Evolutionary conservation across 2,888 invertebrate species (phyloP).

Genomic region (Creontiades dilutus): DNA sequence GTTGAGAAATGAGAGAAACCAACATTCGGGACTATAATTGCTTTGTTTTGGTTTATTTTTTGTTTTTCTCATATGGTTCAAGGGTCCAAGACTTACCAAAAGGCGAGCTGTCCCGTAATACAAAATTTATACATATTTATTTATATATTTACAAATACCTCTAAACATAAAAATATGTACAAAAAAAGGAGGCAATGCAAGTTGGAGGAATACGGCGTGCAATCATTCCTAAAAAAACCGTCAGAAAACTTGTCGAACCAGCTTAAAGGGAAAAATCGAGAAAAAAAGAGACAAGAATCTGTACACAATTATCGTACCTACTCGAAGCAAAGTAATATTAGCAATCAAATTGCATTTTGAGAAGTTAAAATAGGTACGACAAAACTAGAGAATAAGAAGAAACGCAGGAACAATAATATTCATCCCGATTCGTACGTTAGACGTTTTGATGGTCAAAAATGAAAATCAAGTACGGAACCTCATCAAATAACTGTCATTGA

Average conservation of each 20-base stretch:
- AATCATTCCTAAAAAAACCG: background rate
- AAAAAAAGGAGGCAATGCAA: background rate
- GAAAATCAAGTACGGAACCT: too few relatives aligned
- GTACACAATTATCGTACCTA: background rate
- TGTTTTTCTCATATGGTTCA: background rate
- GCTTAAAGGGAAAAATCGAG: background rate
- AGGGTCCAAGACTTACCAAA: background rate
- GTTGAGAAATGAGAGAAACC: background rate
- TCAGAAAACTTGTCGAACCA: background rate
- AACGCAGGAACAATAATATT: constrained; percentile 35
- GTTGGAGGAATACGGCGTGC: background rate
- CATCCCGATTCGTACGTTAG: background rate
- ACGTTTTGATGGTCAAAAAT: background rate
- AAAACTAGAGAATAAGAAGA: constrained; percentile 24
- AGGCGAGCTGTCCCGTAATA: constrained; percentile 21
- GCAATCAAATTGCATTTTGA: constrained; percentile 20
- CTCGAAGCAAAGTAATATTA: background rate
- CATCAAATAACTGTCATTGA: too few relatives aligned
- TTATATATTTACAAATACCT: constrained; percentile 72
- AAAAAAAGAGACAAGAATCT: background rate
- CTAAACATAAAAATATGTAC: constrained; percentile 46
- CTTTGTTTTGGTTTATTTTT: too few relatives aligned
- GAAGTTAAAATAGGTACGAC: background rate
- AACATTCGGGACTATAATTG: constrained; percentile 11
- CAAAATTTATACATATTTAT: constrained; percentile 71